A percentile compares a stretch with the other conserved stretches of the same genome.
phyloP scores from a whole-genome alignment of 2,113 vertebrate genomes.

The Psittacula cyanocephala region DNA sequence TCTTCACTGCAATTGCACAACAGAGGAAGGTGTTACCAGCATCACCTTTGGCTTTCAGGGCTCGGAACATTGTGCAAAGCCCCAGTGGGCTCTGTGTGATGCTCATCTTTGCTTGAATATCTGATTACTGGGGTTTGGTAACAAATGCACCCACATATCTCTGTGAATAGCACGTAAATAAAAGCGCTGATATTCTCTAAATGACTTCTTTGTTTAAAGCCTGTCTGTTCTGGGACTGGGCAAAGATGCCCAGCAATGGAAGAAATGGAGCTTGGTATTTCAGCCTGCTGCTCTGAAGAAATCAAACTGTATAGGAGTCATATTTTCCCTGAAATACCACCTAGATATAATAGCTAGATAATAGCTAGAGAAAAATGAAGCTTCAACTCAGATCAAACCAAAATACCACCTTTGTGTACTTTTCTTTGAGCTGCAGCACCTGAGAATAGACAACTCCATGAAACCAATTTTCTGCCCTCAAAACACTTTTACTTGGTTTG shows the following conservation, averaged over 20 bases:
- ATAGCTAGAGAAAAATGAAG: too few relatives aligned
- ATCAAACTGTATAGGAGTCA: fast-evolving
- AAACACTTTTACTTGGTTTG: neutral
- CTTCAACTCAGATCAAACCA: too few relatives aligned
- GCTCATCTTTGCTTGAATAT: neutral
- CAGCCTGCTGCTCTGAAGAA: neutral
- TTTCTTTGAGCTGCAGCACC: neutral
- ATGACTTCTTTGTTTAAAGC: neutral
- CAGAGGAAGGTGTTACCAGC: neutral
- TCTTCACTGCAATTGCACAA: conserved; percentile 15
- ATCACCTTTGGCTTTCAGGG: neutral
- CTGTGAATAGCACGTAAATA: neutral
- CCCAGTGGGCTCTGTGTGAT: neutral
- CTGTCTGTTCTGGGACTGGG: neutral
- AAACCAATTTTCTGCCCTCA: neutral
- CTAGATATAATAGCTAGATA: too few relatives aligned
- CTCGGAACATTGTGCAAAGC: conserved; percentile 28
- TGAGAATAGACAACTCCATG: neutral
- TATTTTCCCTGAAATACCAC: neutral
- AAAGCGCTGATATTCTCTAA: neutral
- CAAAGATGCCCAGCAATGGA: neutral
- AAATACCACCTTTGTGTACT: neutral
- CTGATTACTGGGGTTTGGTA: conserved; percentile 1
- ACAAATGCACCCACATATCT: neutral
- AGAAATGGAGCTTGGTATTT: neutral